Evolutionary conservation across 2,113 vertebrate species (phyloP).

Genomic region (Apteryx owenii): DNA sequence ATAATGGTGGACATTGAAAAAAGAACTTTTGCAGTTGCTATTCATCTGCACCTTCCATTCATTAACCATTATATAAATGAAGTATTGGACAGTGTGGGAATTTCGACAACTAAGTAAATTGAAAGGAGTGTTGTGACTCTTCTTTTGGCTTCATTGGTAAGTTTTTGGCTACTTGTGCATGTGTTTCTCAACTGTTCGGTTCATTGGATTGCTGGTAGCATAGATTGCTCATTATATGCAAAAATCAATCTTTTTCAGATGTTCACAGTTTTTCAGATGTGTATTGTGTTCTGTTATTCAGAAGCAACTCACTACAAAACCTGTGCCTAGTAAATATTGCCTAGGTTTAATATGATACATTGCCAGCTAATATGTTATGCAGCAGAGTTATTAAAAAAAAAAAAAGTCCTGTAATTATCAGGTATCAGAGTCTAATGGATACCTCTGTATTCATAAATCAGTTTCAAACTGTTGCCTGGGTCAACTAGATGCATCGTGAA

Average conservation of each 20-base stretch:
- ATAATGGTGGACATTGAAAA: background rate
- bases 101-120: background rate
- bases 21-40: background rate
- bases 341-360: background rate
- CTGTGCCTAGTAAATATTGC: background rate
- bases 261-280: background rate
- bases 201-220: background rate
- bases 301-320: background rate
- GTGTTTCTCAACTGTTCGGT: background rate
- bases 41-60: background rate
- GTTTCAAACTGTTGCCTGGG: background rate
- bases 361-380: background rate
- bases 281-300: background rate
- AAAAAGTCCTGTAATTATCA: background rate
- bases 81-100: background rate
- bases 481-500: background rate
- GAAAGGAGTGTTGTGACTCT: background rate
- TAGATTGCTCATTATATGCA: background rate
- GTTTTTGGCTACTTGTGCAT: background rate
- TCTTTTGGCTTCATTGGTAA: background rate
- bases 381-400: background rate
- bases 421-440: background rate
- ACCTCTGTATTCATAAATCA: background rate
- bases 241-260: background rate
- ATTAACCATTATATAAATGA: background rate